These are phyloP conservation scores for Urophycis tenuis DNA, from an alignment of 2,797 vertebrate species.

Conservation along the genomic window DNA sequence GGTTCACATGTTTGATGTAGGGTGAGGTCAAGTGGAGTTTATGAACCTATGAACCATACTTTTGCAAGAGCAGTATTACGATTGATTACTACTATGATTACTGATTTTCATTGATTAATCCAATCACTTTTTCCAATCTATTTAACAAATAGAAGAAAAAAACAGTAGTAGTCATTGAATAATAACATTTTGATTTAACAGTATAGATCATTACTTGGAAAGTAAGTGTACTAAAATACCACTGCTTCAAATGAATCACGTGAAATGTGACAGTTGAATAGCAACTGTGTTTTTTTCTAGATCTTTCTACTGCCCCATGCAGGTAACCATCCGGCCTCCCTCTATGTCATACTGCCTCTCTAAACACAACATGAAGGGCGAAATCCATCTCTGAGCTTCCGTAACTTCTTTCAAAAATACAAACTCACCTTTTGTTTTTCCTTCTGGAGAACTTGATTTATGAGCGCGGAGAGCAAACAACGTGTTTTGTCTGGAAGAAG, in stretches of 20 bases:
- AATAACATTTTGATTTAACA: background rate
- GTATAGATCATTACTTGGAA: background rate
- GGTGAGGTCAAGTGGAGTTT: background rate
- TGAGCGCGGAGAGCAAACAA: background rate
- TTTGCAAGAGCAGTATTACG: background rate
- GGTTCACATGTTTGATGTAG: background rate
- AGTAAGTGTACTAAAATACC: background rate
- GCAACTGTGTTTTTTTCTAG: constrained; percentile 5
- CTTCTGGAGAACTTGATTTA: background rate
- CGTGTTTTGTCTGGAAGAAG: constrained; percentile 3
- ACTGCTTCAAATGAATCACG: background rate
- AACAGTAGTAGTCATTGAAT: no score
- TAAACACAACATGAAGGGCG: background rate
- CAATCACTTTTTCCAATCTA: background rate
- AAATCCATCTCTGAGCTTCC: background rate
- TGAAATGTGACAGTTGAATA: background rate
- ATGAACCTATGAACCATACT: background rate
- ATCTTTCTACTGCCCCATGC: constrained; percentile 18
- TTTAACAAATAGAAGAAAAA: background rate
- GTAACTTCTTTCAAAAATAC: background rate
- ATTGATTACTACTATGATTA: background rate
- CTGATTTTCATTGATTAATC: background rate
- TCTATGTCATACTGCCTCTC: background rate
- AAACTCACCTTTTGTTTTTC: constrained; percentile 41
- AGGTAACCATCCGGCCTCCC: constrained; percentile 13